Evolutionary conservation across 2,113 vertebrate genomes (phyloP), one percentile per base, ranked within the genome.

Genomic region (Peromyscus maniculatus): DNA sequence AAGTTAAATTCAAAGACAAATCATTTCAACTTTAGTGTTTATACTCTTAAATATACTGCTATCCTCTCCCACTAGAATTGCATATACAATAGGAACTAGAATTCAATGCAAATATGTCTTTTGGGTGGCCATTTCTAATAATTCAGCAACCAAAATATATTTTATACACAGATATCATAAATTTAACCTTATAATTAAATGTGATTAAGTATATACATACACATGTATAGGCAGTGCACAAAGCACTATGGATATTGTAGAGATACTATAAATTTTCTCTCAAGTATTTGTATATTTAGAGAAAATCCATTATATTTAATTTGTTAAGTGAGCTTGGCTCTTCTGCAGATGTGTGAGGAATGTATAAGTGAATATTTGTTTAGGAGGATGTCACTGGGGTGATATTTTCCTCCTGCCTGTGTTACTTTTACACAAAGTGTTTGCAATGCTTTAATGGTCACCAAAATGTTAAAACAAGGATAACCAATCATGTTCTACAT

Each of bases 21-120:
- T 77, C 62, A 91, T 72, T 94, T 90, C 69, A 55, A 33, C 36
- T 86, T 89, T 36, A 93, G 66, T 89, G 16, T 86, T 83, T 22
- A 39, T 36, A 80, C 4, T 75, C 31, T 87, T 92, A 66, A 80
- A 33, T 39, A 93, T 19, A 87, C 19, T 91, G 36, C 31, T 69
- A 36, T 11, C 67, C 15, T 84, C n/a, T 57, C 74, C n/a, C 71
- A 33, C 72, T 78, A 88, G 46, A 91, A 77, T 46, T 93, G 4
- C 2, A 39, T 43, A 43, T 19, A 83, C 11, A 49, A 4, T 74
- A 67, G 46, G 24, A 83, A 80, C 2, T 31, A 80, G 36, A 75
- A 64, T 69, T 21, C 57, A 91, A 36, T 55, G 33, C 3, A 12
- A 95, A 84, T 77, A 71, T 91, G 22, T n/a, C 16, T 80, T 80